Conservation (phyloP, 2,888 invertebrate genomes). For the Anodontia alba region DNA sequence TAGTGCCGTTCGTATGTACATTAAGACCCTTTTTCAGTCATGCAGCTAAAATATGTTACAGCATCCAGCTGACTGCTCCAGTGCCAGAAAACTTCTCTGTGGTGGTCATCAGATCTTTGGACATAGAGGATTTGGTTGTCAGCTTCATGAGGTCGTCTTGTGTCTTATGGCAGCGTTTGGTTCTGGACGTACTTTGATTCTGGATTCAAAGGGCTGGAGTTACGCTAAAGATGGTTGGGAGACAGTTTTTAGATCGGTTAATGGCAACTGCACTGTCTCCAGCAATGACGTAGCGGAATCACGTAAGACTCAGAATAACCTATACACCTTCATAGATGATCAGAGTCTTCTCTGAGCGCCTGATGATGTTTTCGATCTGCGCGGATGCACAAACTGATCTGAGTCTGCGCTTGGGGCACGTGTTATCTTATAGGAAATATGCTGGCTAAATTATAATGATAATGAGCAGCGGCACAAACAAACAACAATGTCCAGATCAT, state of each 20-base stretch:
- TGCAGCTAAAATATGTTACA: conserved; percentile 87
- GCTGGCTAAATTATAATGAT: too few relatives aligned
- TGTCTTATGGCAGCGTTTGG: conserved; percentile 98
- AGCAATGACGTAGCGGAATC: conserved; percentile 86
- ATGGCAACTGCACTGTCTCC: conserved; percentile 90
- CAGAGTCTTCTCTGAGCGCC: conserved; percentile 96
- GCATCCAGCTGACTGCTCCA: conserved; percentile 95
- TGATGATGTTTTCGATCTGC: conserved; percentile 90
- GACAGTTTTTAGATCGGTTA: conserved; percentile 95
- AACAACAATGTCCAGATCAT: too few relatives aligned
- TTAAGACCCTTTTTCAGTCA: too few relatives aligned
- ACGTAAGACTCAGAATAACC: conserved; percentile 92
- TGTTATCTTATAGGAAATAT: too few relatives aligned
- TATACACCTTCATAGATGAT: too few relatives aligned
- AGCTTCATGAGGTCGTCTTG: conserved; percentile 98
- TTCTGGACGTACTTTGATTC: conserved; percentile 94
- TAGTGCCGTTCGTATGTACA: too few relatives aligned
- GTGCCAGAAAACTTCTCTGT: conserved; percentile 95
- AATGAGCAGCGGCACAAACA: too few relatives aligned
- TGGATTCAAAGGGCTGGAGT: conserved; percentile 96
- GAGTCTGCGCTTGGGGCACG: too few relatives aligned
- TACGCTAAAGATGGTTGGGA: conserved; percentile 98
- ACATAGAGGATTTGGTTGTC: conserved; percentile 98
- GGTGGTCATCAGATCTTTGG: conserved; percentile 95
- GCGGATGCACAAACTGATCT: too few relatives aligned